Evolutionary conservation across 2,888 invertebrate genomes (phyloP).

Genomic region (Orthonevra nobilis): DNA sequence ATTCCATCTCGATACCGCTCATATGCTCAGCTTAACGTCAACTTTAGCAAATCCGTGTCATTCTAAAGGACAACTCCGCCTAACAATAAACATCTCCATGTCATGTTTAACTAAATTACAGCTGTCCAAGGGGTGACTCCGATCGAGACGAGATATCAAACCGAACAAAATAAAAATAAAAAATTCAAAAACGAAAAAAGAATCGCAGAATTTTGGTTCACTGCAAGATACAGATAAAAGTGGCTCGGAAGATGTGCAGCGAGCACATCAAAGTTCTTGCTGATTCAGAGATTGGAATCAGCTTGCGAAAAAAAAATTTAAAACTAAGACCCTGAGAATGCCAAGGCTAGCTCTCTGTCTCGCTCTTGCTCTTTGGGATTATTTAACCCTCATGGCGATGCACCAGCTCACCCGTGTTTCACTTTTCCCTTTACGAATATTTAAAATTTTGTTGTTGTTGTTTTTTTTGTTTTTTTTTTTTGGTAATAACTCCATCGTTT

Average conservation of each 20-base stretch:
- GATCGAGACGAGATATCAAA: constrained; percentile 55
- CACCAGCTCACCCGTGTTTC: constrained; percentile 47
- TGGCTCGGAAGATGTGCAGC: constrained; percentile 32
- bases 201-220: constrained; percentile 51
- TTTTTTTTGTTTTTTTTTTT: not conserved
- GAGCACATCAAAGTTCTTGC: constrained; percentile 69
- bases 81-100: constrained; percentile 65
- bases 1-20: constrained; percentile 25
- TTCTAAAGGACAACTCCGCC: constrained; percentile 57
- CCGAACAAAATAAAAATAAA: constrained; percentile 10
- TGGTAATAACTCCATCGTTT: constrained; percentile 61
- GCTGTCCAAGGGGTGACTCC: constrained; percentile 67
- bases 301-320: constrained; percentile 39
- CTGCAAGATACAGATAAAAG: constrained; percentile 18
- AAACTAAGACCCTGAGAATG: constrained; percentile 51
- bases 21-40: constrained; percentile 64
- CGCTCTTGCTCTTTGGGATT: constrained; percentile 32
- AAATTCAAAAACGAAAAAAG: not conserved
- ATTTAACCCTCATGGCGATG: constrained; percentile 68
- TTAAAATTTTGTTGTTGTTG: too few species aligned
- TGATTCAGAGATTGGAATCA: constrained; percentile 70
- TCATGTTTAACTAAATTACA: constrained; percentile 71
- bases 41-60: constrained; percentile 62
- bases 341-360: not conserved
- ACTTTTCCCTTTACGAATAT: constrained; percentile 43